Percentiles rank a stretch among this genome's conserved stretches.
Conservation (phyloP, 2,797 vertebrate species). For the Gymnothorax javanicus region DNA sequence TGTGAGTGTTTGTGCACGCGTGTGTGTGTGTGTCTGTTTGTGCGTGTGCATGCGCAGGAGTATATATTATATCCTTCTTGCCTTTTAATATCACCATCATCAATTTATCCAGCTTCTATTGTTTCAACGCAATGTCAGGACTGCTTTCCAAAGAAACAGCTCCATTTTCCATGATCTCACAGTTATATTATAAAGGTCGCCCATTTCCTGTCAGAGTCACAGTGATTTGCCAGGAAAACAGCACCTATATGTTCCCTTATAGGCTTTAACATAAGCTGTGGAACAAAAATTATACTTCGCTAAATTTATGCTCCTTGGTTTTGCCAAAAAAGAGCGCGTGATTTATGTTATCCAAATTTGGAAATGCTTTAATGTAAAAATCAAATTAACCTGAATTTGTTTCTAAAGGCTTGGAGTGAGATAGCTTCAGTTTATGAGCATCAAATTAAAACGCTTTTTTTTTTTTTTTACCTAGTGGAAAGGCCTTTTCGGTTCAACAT, state of each 20-base stretch:
- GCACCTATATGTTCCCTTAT: not conserved
- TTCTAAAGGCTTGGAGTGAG: not conserved
- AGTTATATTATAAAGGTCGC: not conserved
- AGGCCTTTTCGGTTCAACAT: not conserved
- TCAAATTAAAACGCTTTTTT: not conserved
- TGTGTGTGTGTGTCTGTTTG: not conserved
- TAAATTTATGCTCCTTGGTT: not conserved
- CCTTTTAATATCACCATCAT: conserved; percentile 46
- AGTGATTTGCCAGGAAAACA: not conserved
- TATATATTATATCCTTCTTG: conserved; percentile 44
- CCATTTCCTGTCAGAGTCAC: conserved; percentile 9
- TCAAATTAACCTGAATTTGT: not conserved
- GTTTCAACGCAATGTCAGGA: not conserved
- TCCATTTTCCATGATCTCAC: conserved; percentile 32
- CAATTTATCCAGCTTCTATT: conserved; percentile 36
- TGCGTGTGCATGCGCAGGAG: conserved; percentile 15
- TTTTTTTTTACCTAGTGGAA: not conserved
- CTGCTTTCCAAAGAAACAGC: not conserved
- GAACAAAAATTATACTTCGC: not conserved
- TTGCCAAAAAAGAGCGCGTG: not conserved
- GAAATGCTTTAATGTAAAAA: not conserved
- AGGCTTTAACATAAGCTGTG: not conserved
- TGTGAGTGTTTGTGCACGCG: conserved; percentile 18
- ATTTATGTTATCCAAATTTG: not conserved
- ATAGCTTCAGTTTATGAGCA: not conserved